These are phyloP conservation scores for Microtus oregoni DNA, from an alignment of 2,113 vertebrate species.

Conservation along the genomic window DNA sequence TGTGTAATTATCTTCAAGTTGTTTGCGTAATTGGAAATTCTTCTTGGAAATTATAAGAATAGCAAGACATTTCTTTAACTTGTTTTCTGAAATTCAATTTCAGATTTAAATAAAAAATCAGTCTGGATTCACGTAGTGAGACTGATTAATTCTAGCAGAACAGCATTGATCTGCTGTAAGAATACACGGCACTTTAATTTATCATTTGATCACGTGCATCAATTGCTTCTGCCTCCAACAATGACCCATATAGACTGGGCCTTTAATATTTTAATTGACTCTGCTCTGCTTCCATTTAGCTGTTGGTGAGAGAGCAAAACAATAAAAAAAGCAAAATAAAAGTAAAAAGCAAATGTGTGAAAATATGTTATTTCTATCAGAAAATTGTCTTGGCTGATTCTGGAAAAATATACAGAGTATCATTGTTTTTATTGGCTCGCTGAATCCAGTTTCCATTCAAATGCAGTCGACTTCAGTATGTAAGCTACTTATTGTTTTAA, in stretches of 20 bases:
- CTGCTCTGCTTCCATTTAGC: not conserved
- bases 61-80: not conserved
- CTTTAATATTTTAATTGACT: not conserved
- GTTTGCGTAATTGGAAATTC: not conserved
- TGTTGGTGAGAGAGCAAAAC: not conserved
- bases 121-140: not conserved
- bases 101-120: not conserved
- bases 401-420: not conserved
- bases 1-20: not conserved
- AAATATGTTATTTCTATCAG: not conserved
- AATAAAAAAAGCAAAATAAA: not conserved
- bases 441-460: not conserved
- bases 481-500: not conserved
- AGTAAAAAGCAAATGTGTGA: not conserved
- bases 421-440: not conserved
- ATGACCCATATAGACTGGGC: not conserved
- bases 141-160: not conserved
- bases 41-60: not conserved
- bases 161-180: constrained; percentile 6
- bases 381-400: not conserved
- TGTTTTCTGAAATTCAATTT: not conserved
- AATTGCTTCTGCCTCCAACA: not conserved
- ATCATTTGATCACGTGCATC: constrained; percentile 16
- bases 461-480: not conserved
- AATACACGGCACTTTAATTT: not conserved